These are phyloP conservation scores for Cercocebus atys DNA, from an alignment of 2,113 vertebrate species.

Conservation along the genomic window DNA sequence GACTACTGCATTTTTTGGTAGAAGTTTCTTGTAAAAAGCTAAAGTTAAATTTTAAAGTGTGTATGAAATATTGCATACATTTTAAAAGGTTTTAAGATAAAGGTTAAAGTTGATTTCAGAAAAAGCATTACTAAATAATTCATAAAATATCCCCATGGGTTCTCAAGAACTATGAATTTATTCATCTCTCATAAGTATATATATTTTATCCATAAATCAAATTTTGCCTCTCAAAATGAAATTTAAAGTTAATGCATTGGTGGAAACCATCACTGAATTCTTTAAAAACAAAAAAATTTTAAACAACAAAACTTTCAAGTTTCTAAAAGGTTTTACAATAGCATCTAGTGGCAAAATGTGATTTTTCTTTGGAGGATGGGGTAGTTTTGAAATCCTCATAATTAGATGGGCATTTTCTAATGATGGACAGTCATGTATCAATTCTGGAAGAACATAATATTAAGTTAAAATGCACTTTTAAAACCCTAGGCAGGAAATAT, in stretches of 20 bases:
- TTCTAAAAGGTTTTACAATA: slow-evolving; percentile 16
- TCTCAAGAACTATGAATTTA: slow-evolving; percentile 12
- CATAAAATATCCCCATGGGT: neutral
- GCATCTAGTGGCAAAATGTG: neutral
- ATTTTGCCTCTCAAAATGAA: slow-evolving; percentile 46
- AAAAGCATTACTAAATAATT: neutral
- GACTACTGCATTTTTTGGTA: neutral
- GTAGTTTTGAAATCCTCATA: slow-evolving; percentile 18
- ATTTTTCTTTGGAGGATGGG: slow-evolving; percentile 6
- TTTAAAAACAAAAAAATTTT: neutral
- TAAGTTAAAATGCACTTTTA: slow-evolving; percentile 6
- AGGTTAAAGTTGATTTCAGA: slow-evolving; percentile 6
- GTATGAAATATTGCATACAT: neutral
- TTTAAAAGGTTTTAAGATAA: slow-evolving; percentile 42
- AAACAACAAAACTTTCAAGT: neutral
- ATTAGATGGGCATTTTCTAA: neutral
- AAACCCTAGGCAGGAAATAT: slow-evolving; percentile 23
- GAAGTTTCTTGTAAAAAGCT: neutral
- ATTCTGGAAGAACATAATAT: neutral
- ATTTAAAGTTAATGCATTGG: neutral
- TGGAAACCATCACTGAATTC: neutral
- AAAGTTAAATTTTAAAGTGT: slow-evolving; percentile 1
- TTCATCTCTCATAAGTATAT: neutral
- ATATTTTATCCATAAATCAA: slow-evolving; percentile 31
- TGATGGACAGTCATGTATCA: neutral